Base-by-base conservation (phyloP, 2,888 invertebrate genomes). In the Idaea straminata region DNA sequence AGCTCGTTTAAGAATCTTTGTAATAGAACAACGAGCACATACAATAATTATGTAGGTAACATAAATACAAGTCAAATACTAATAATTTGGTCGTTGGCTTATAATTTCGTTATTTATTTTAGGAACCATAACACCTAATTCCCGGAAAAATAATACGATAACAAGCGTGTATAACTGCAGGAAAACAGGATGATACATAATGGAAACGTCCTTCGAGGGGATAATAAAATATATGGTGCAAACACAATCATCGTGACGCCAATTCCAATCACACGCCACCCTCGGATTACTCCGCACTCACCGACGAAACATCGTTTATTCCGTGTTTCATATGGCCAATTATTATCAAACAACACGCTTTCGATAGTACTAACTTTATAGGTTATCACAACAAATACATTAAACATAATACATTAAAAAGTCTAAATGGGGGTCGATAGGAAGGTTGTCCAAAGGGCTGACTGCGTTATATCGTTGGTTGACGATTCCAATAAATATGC, bases 211-310 rank as follows among this genome's bases (percentile, higher is more conserved):
- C 47, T 7, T 47, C 47, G 0, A 13, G 13, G 47, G 47, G 47
- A 47, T 47, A 47, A 64, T 65, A 63, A 64, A 60, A 34, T 59
- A 68, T 65, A 64, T 65, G 38, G 62, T 47, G 35, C 67, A 68
- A 68, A 68, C 68, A 64, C 64, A 62, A 68, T 68, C 65, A 68
- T 47, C 59, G 63, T 58, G 60, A 62, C 64, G 68, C 64, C 68
- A 68, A 68, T 68, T 59, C 68, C 64, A 65, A 68, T 68, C 65
- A 68, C 60, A 47, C 35, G 13, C 35, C 57, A 15, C 35, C 57
- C 64, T 35, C 47, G n/a, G 62, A 61, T 57, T n/a, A 5, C 25
- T 7, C 36, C 25, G 25, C 25, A n/a, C 61, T 35, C 36, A 15
- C 36, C 2, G 61, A 58, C 13, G 16, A 62, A 66, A 63, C 47